Evolutionary conservation across 92 coral and sea anemone genomes (phyloP), one percentile per base, ranked within the genome.

Genomic region (Epizoanthus rinbou): DNA sequence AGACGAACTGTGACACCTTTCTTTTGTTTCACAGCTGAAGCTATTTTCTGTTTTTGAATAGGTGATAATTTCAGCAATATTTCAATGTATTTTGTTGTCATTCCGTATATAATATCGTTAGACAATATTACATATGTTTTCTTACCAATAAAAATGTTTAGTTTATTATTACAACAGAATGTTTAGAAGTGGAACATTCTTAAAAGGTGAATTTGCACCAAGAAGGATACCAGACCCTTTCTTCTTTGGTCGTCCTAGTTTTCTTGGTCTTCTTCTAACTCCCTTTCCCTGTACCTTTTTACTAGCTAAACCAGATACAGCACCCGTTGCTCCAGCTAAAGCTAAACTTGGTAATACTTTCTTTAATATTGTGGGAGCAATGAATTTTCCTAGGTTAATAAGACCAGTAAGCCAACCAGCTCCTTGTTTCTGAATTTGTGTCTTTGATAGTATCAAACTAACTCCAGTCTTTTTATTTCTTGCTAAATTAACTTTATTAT

Each of bases 281-380:
- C 69, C 69, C 19, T 63, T 63, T 18, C 69, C 69, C 19, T 63
- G 69, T 64, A 64, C 37, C 3, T 24, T 64, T 64, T 64, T 64
- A 64, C 35, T 21, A 22, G 70, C 70, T 24, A 64, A 23, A 1
- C 37, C 37, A 64, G 70, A 64, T 64, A 64, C 23, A 1, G 70
- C 70, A 11, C 70, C 37, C 2, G 37, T 64, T 3, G 70, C 37
- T 4, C 70, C 70, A 21, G 37, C 37, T n/a, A 64, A 37, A 4
- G 17, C 37, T 16, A 22, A 64, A 22, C 70, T 64, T 64, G 70
- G 33, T 64, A 22, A 25, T 22, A 64, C 17, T 6, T 10, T 64
- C 37, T 22, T 64, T 41, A 64, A 64, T 22, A 64, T 24, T 21
- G 70, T 25, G 3, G 70, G 11, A 64, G 70, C 37, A 16, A 64